phyloP scores from a whole-genome alignment of 2,888 invertebrate species.

The Aradus depressus region DNA sequence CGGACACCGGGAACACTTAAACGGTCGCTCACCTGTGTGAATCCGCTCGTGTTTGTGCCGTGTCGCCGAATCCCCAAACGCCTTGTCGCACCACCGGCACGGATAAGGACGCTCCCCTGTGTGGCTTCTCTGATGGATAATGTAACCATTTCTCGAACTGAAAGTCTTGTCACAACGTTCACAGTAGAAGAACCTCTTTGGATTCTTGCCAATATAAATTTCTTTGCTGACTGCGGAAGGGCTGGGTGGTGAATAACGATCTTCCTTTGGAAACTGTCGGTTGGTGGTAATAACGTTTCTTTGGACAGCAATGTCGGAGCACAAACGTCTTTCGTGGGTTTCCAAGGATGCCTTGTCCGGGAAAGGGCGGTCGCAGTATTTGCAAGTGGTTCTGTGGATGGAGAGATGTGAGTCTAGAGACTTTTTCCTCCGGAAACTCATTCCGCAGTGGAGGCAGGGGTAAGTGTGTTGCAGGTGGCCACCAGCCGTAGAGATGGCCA shows the following conservation, averaged over 20 bases:
- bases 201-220: slow-evolving; percentile 11
- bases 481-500: slow-evolving; percentile 28
- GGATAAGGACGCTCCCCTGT: slow-evolving; percentile 29
- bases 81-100: slow-evolving; percentile 35
- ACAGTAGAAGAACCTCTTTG: slow-evolving; percentile 27
- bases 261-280: slow-evolving; percentile 1
- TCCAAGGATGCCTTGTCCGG: slow-evolving; percentile 24
- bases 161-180: slow-evolving; percentile 28
- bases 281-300: too few relatives aligned
- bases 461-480: slow-evolving; percentile 23
- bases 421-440: slow-evolving; percentile 26
- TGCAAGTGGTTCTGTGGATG: slow-evolving; percentile 24
- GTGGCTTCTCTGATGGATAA: slow-evolving; percentile 29
- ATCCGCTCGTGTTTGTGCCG: slow-evolving; percentile 29
- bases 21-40: slow-evolving; percentile 37
- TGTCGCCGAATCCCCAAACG: slow-evolving; percentile 29
- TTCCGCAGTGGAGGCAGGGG: slow-evolving; percentile 27
- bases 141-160: slow-evolving; percentile 35
- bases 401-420: slow-evolving; percentile 25
- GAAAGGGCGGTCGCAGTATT: slow-evolving; percentile 24
- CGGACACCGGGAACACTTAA: slow-evolving; percentile 37
- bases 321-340: slow-evolving; percentile 23
- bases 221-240: not conserved
- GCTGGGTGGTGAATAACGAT: not conserved
- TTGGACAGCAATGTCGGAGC: slow-evolving; percentile 8